Evolutionary conservation across 2,888 invertebrate genomes (phyloP).

Genomic region (Troglohyphantes excavatus): DNA sequence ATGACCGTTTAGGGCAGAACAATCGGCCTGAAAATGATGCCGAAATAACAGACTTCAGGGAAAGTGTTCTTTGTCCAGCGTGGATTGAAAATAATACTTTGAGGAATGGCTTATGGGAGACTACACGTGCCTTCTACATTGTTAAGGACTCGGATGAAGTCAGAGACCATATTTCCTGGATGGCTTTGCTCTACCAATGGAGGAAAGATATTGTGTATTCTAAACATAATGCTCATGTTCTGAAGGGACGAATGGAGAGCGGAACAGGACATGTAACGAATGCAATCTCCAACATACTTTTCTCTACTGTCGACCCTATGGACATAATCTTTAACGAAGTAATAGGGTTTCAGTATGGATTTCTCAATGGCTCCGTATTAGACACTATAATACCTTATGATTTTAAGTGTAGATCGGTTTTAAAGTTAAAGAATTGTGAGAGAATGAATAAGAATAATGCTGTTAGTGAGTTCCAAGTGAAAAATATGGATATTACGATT

Average conservation of each 20-base stretch:
- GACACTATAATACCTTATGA: neutral
- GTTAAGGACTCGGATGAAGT: neutral
- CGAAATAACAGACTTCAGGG: slow-evolving; percentile 15
- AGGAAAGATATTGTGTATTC: neutral
- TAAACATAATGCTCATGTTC: too few relatives aligned
- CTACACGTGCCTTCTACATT: neutral
- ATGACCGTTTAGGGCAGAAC: slow-evolving; percentile 35
- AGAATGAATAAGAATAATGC: neutral
- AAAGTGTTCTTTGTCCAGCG: slow-evolving; percentile 19
- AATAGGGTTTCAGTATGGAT: neutral
- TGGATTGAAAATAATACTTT: neutral
- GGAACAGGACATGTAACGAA: too few relatives aligned
- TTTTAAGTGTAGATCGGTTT: neutral
- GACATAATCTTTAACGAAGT: neutral
- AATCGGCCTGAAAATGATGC: slow-evolving; percentile 15
- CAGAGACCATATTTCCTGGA: neutral
- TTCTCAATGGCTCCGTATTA: neutral
- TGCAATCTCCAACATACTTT: neutral
- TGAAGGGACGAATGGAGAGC: too few relatives aligned
- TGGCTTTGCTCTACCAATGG: neutral
- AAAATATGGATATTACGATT: neutral
- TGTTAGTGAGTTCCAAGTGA: neutral
- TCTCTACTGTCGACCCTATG: neutral
- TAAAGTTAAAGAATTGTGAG: neutral
- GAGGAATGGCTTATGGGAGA: neutral